Conservation (phyloP, 2,113 vertebrate genomes). For the Nesoenas mayeri region DNA sequence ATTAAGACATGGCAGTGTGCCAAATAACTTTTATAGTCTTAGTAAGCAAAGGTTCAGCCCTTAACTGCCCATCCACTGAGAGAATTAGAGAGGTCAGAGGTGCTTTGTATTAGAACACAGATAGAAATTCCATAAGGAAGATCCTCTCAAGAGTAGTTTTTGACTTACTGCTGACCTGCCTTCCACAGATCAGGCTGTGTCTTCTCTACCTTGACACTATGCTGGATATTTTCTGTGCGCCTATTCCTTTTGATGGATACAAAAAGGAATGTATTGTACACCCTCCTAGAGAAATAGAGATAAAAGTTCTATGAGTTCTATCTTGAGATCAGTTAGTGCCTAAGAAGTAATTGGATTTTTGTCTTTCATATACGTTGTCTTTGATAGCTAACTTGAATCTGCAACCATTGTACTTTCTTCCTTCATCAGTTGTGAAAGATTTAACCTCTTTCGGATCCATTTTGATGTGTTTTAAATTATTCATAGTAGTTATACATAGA, state of each 20-base stretch:
- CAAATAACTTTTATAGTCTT: background rate
- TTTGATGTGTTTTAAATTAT: slow-evolving; percentile 22
- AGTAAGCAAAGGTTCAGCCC: background rate
- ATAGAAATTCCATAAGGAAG: background rate
- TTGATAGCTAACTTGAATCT: slow-evolving; percentile 15
- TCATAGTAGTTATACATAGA: slow-evolving; percentile 1
- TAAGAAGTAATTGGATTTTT: slow-evolving; percentile 50
- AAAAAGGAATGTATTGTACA: background rate
- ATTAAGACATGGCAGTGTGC: background rate
- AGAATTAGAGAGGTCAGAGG: background rate
- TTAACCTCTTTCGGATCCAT: background rate
- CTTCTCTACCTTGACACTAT: background rate
- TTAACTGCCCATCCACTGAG: background rate
- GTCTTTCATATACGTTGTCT: slow-evolving; percentile 36
- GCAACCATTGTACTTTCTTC: slow-evolving; percentile 18
- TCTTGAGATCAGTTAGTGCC: slow-evolving; percentile 12
- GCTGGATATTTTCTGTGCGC: background rate
- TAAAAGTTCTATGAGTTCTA: background rate
- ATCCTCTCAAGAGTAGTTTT: background rate
- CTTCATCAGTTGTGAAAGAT: slow-evolving; percentile 1
- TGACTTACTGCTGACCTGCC: background rate
- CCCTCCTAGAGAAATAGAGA: slow-evolving; percentile 7
- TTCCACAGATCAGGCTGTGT: background rate
- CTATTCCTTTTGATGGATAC: background rate
- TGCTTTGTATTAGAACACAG: background rate